Percentiles rank a stretch among this genome's conserved stretches.
These are phyloP conservation scores for Leptarthrus brevirostris DNA, from an alignment of 2,888 invertebrate genomes.

Conservation along the genomic window DNA sequence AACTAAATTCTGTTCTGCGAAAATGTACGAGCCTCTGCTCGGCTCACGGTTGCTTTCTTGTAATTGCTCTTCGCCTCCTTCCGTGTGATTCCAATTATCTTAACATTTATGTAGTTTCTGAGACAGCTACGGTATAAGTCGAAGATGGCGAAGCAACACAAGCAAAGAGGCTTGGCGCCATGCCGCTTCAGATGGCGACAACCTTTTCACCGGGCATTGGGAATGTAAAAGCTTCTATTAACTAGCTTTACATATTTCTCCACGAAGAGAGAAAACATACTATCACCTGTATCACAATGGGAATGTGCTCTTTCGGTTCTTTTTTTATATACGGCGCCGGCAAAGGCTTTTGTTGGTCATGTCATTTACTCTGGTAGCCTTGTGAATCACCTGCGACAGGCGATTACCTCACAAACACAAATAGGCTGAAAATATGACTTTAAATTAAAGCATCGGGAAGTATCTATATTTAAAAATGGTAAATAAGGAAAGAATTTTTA, in stretches of 20 bases:
- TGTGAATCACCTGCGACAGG: not conserved
- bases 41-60: not conserved
- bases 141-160: slow-evolving; percentile 51
- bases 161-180: slow-evolving; percentile 57
- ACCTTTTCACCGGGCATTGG: slow-evolving; percentile 49
- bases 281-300: not conserved
- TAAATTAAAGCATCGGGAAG: not conserved
- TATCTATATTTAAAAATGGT: not conserved
- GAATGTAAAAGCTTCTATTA: no score
- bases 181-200: slow-evolving; percentile 54
- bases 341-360: not conserved
- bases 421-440: not conserved
- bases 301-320: not conserved
- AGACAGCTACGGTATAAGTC: slow-evolving; percentile 28
- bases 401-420: not conserved
- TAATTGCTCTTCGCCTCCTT: slow-evolving; percentile 35
- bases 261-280: not conserved
- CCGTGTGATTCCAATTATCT: slow-evolving; percentile 36
- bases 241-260: not conserved
- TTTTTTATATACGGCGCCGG: not conserved
- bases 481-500: no score
- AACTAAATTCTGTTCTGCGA: slow-evolving; percentile 39
- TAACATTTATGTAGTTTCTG: slow-evolving; percentile 31
- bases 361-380: not conserved
- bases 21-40: slow-evolving; percentile 27